Base-by-base conservation (phyloP, 2,888 invertebrate genomes). In the Peribatodes rhomboidaria region DNA sequence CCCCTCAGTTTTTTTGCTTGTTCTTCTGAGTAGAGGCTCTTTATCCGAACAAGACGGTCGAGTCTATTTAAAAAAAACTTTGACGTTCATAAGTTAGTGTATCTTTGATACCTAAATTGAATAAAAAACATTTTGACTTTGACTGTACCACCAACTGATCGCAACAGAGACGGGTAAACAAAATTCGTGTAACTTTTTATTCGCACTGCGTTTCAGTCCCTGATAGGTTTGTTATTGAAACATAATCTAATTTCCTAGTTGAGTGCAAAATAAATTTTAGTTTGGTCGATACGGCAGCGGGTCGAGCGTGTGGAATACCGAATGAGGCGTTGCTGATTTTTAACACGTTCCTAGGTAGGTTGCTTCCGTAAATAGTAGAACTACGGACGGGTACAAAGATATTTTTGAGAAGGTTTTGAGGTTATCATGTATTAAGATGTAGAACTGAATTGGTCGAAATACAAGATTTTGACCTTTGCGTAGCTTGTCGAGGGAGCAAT, bases 201-300 rank as follows among this genome's bases (percentile, higher is more conserved):
- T 83, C 82, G 59, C 67, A 60, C 68, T 75, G 75, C 83, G 77
- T 80, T 80, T 76, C 79, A 77, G 71, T 68, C 64, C 72, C 74
- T 82, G 78, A 81, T 83, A 82, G 76, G 81, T 82, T 81, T 86
- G 88, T 85, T 86, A 87, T 87, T 85, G 85, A 83, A 86, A 84
- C 79, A 85, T 87, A 87, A 87, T 87, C 84, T 79, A 80, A 82
- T 88, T 87, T 85, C 81, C 81, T 73, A 78, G 81, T 82, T 80
- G 78, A 82, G 81, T 77, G 80, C 75, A 76, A 86, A 85, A 86
- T 84, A 86, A 83, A 86, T 84, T 85, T 85, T 82, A 76, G 84
- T 81, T 78, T 72, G 65, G 68, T 68, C 74, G 80, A 83, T 81
- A 79, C 74, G 67, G 69, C 65, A 70, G 72, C 70, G 75, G 65